Percentiles rank a stretch among this genome's conserved stretches.
Evolutionary conservation across 2,888 invertebrate genomes (phyloP).

Genomic region (Amiota minor): DNA sequence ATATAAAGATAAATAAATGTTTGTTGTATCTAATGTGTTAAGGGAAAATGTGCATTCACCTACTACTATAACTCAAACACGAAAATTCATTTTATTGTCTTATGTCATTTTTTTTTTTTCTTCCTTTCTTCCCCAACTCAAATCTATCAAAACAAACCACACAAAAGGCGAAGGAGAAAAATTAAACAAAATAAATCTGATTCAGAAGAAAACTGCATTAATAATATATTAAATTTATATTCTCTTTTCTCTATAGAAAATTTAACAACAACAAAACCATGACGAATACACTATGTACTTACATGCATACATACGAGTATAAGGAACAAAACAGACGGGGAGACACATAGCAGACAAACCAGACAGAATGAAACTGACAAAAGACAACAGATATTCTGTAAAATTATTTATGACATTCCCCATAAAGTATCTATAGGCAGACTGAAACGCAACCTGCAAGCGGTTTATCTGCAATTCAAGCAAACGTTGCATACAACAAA

Average conservation of each 20-base stretch:
- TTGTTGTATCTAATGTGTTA: too few relatives aligned
- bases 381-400: neutral
- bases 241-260: too few relatives aligned
- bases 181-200: neutral
- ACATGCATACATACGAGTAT: too few relatives aligned
- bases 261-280: too few relatives aligned
- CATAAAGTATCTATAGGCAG: neutral
- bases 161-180: neutral
- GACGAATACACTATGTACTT: too few relatives aligned
- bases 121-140: constrained; percentile 16
- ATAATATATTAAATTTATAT: constrained; percentile 7
- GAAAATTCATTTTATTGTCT: neutral
- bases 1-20: neutral
- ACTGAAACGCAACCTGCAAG: neutral
- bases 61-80: neutral
- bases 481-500: constrained; percentile 14
- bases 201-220: neutral
- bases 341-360: neutral
- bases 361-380: too few relatives aligned
- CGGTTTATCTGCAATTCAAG: constrained; percentile 5
- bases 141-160: constrained; percentile 17
- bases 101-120: neutral
- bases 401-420: constrained; percentile 11
- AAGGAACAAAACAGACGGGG: neutral
- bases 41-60: too few relatives aligned